Evolutionary conservation across 2,113 vertebrate genomes (phyloP).

Genomic region (Ellobius talpinus): DNA sequence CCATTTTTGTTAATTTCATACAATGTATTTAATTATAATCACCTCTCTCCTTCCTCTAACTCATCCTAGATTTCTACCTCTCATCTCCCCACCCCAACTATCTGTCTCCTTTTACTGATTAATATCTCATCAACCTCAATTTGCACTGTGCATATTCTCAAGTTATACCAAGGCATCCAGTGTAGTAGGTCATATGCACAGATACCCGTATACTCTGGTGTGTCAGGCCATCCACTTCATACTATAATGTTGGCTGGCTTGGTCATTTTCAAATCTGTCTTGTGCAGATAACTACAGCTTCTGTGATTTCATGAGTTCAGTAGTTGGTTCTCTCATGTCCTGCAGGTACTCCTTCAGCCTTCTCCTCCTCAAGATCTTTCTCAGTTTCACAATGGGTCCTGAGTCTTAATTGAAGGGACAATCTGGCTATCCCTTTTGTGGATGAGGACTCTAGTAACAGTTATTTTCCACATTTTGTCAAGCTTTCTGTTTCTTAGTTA

Average conservation of each 20-base stretch:
- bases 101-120: background rate
- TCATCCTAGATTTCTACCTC: background rate
- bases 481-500: background rate
- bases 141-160: background rate
- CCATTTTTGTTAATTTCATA: background rate
- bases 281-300: background rate
- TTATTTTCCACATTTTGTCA: background rate
- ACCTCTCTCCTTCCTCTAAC: background rate
- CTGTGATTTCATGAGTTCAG: background rate
- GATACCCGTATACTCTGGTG: background rate
- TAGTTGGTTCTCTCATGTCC: no score
- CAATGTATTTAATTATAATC: no score
- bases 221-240: no score
- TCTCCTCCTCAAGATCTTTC: background rate
- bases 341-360: background rate
- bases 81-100: background rate
- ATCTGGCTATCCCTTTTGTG: background rate
- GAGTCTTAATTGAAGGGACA: background rate
- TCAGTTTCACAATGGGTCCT: background rate
- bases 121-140: background rate
- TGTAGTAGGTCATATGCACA: background rate
- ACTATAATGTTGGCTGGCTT: background rate
- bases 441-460: background rate
- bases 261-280: background rate
- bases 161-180: background rate